These are phyloP conservation scores for Anser brachyrhynchus DNA, from an alignment of 2,113 vertebrate species.

Conservation along the genomic window DNA sequence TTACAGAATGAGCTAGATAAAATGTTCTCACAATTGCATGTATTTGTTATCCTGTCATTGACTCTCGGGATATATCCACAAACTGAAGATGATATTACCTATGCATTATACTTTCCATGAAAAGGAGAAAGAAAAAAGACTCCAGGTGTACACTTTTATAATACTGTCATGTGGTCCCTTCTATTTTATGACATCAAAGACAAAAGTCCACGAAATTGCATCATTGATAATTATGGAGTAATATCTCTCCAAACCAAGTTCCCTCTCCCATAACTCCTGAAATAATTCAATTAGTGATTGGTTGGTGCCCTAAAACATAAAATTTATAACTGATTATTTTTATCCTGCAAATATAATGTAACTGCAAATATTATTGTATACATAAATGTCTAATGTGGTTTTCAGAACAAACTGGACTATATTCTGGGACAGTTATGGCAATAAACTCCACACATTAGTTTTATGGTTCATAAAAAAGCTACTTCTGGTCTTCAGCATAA, in stretches of 20 bases:
- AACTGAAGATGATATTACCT: not conserved
- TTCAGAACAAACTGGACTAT: not conserved
- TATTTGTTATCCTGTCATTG: not conserved
- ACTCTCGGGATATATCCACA: not conserved
- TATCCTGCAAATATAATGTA: not conserved
- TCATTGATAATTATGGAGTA: not conserved
- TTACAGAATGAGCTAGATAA: not conserved
- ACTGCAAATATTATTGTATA: not conserved
- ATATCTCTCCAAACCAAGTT: not conserved
- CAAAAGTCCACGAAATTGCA: not conserved
- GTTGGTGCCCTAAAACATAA: not conserved
- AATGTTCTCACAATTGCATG: not conserved
- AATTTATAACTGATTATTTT: not conserved
- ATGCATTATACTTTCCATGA: not conserved
- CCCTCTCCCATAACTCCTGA: not conserved
- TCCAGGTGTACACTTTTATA: not conserved
- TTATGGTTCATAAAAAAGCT: not conserved
- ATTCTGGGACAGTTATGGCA: not conserved
- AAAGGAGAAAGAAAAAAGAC: not conserved
- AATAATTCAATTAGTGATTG: not conserved
- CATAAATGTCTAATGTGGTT: not conserved
- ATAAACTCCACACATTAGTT: not conserved
- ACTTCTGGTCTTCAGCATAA: not conserved
- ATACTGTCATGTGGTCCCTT: not conserved
- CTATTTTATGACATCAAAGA: not conserved